Conservation (phyloP, 2,888 invertebrate species). For the Papilio demoleus region DNA sequence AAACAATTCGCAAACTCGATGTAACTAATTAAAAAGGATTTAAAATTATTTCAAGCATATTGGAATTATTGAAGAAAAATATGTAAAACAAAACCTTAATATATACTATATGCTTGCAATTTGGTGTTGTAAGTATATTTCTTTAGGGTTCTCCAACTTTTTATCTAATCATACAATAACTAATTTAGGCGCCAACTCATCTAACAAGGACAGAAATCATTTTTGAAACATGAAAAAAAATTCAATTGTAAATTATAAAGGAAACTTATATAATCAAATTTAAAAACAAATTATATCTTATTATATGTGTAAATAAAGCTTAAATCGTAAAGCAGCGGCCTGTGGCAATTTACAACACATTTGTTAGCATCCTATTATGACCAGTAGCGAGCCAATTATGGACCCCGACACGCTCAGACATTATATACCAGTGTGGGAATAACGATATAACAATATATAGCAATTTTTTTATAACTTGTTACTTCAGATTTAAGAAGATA, state of each 20-base stretch:
- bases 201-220: too few relatives aligned
- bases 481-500: too few relatives aligned
- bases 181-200: too few relatives aligned
- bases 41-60: too few relatives aligned
- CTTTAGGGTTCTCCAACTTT: too few relatives aligned
- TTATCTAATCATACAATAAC: too few relatives aligned
- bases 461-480: constrained; percentile 3
- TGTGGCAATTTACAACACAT: constrained; percentile 69
- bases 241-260: too few relatives aligned
- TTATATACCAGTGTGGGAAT: constrained; percentile 28
- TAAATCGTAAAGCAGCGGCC: constrained; percentile 46
- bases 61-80: too few relatives aligned
- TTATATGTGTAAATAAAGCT: constrained; percentile 33
- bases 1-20: background rate
- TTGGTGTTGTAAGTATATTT: too few relatives aligned
- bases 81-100: too few relatives aligned
- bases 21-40: background rate
- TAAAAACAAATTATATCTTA: background rate
- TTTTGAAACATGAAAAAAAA: too few relatives aligned
- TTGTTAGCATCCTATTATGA: constrained; percentile 67
- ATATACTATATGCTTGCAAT: too few relatives aligned
- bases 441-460: constrained; percentile 21
- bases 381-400: constrained; percentile 72
- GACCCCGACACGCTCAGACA: constrained; percentile 49
- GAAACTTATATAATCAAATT: background rate